These are phyloP conservation scores for Polyommatus iphigenia DNA, from an alignment of 2,888 invertebrate genomes.

Conservation along the genomic window DNA sequence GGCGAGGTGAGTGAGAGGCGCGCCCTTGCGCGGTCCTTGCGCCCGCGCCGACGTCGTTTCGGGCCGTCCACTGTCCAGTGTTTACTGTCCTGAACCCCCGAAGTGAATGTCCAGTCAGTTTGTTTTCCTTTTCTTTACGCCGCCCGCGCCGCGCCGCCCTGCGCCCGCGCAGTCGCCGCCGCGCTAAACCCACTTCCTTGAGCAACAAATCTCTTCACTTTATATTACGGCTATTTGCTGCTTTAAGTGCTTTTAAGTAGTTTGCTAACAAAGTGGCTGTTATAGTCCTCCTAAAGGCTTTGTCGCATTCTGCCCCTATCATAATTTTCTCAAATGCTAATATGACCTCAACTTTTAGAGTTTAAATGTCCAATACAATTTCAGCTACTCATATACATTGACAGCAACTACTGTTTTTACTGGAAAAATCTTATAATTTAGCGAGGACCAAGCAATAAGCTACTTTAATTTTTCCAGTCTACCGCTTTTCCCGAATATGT, in stretches of 20 bases:
- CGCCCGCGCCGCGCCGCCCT: constrained; percentile 29
- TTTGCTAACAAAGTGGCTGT: constrained; percentile 11
- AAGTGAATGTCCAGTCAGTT: constrained; percentile 58
- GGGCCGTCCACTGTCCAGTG: constrained; percentile 49
- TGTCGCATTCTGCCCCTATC: not conserved
- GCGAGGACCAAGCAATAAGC: not conserved
- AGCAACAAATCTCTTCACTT: constrained; percentile 15
- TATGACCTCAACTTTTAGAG: not conserved
- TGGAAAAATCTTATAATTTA: not conserved
- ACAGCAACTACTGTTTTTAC: not conserved
- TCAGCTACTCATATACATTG: too few species aligned
- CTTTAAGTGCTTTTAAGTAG: constrained; percentile 18
- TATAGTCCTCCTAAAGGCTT: not conserved
- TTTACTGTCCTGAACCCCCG: constrained; percentile 52
- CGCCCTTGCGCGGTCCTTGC: constrained; percentile 70
- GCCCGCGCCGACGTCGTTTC: constrained; percentile 63
- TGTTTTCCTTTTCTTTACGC: constrained; percentile 44
- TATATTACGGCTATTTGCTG: constrained; percentile 17
- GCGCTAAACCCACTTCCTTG: constrained; percentile 11
- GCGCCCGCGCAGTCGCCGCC: constrained; percentile 18
- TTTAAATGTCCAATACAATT: too few species aligned
- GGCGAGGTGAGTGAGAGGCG: constrained; percentile 71
- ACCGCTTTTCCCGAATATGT: not conserved
- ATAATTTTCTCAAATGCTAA: not conserved
- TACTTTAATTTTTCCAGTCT: not conserved